Conservation (phyloP, 2,113 vertebrate species). For the Notothenia rossii region DNA sequence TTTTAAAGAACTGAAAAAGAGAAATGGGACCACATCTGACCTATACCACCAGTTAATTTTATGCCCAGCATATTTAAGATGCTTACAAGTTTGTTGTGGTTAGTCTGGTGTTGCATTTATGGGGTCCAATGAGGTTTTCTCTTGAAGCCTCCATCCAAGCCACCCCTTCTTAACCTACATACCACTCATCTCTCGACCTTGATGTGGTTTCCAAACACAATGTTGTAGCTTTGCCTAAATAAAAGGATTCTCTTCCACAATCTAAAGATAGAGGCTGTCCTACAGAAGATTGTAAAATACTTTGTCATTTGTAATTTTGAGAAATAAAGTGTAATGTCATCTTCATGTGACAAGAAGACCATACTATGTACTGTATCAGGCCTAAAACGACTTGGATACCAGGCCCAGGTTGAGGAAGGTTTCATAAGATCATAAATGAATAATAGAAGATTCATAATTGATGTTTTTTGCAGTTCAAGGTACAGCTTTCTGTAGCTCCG, state of each 20-base stretch:
- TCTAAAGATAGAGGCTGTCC: neutral
- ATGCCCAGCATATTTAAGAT: neutral
- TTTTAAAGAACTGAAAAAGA: neutral
- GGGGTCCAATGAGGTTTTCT: neutral
- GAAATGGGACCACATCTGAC: slow-evolving; percentile 15
- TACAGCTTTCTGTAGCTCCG: no score
- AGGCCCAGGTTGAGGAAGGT: no score
- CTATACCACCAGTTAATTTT: neutral
- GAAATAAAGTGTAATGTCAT: no score
- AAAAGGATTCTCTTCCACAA: neutral
- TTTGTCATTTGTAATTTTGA: neutral
- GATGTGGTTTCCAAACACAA: neutral
- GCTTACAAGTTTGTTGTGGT: neutral
- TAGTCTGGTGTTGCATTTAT: neutral
- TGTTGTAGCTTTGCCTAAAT: neutral
- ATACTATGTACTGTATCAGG: no score
- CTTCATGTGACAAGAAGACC: no score
- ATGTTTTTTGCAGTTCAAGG: neutral
- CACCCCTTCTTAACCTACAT: neutral
- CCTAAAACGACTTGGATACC: no score
- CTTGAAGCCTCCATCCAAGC: neutral
- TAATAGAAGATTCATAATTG: no score
- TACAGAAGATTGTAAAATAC: neutral
- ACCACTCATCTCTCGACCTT: neutral
- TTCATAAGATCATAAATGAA: no score